A percentile compares a stretch with the other conserved stretches of the same genome.
Evolutionary conservation across 2,888 invertebrate genomes (phyloP).

Genomic region (Catocala nupta): DNA sequence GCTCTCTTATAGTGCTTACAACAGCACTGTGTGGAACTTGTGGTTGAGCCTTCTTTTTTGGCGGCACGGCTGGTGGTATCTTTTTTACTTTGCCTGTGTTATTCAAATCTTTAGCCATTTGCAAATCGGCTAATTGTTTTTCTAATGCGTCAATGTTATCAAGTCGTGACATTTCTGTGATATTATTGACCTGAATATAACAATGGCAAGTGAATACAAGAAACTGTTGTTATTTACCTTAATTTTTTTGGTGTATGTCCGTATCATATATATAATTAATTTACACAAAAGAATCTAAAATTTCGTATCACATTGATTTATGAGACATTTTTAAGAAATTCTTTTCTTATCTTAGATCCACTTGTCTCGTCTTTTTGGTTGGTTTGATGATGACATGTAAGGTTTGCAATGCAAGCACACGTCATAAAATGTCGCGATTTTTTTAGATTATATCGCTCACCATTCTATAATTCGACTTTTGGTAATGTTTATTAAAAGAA

Average conservation of each 20-base stretch:
- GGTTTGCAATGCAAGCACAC: constrained; percentile 26
- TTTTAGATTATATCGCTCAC: not conserved
- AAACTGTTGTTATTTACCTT: constrained; percentile 35
- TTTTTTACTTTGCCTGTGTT: constrained; percentile 82
- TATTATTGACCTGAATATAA: constrained; percentile 45
- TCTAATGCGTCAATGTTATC: constrained; percentile 90
- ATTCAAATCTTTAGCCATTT: constrained; percentile 84
- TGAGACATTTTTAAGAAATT: constrained; percentile 15
- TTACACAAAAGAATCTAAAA: constrained; percentile 7
- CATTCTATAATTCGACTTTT: not conserved
- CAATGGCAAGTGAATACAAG: constrained; percentile 33
- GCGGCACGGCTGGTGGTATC: constrained; percentile 93
- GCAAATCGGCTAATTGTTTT: constrained; percentile 90
- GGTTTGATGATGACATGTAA: constrained; percentile 22
- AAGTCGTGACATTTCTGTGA: constrained; percentile 71
- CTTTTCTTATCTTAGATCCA: constrained; percentile 29
- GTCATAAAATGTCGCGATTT: constrained; percentile 23
- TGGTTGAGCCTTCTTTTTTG: constrained; percentile 90
- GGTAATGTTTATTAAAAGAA: too few species aligned
- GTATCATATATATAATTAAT: too few species aligned
- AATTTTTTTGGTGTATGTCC: constrained; percentile 1
- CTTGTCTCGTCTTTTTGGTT: constrained; percentile 26
- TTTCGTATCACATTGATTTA: constrained; percentile 19
- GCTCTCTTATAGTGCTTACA: constrained; percentile 90
- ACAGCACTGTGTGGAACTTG: constrained; percentile 93